phyloP scores from a whole-genome alignment of 2,888 invertebrate species.

The Drosophila conformis region DNA sequence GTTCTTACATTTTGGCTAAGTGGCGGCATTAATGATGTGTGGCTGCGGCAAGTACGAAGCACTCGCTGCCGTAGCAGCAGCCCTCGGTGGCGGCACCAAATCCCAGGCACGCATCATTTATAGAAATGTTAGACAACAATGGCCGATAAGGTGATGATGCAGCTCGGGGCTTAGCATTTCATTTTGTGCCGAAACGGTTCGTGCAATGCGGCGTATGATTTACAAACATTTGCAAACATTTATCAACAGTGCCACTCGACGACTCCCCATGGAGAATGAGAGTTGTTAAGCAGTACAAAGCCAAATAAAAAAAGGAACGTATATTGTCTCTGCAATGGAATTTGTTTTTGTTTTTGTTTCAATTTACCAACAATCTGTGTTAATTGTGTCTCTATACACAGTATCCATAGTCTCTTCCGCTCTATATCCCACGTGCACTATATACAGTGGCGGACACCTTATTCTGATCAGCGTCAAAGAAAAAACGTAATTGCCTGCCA shows the following conservation, averaged over 20 bases:
- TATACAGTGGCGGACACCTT: no score
- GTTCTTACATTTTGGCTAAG: constrained; percentile 12
- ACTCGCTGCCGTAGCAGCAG: constrained; percentile 5
- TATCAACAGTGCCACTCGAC: constrained; percentile 32
- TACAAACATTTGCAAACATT: constrained; percentile 61
- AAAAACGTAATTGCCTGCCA: no score
- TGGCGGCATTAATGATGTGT: constrained; percentile 31
- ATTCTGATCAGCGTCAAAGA: no score
- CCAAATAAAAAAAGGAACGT: constrained; percentile 1
- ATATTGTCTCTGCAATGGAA: background rate
- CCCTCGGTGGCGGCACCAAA: constrained; percentile 10
- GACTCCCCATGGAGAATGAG: constrained; percentile 7
- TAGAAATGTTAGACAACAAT: constrained; percentile 53
- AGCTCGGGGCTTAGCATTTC: constrained; percentile 5
- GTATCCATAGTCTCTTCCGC: background rate
- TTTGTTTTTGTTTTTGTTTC: no score
- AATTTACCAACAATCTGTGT: background rate
- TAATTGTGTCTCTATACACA: background rate
- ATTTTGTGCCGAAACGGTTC: constrained; percentile 5
- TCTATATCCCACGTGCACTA: background rate
- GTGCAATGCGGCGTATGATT: constrained; percentile 73
- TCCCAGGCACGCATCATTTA: constrained; percentile 38
- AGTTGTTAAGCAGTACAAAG: background rate
- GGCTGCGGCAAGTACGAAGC: constrained; percentile 3
- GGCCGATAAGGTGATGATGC: constrained; percentile 23